Conservation (phyloP, 2,888 invertebrate species). For the Ptilodon capucinus region DNA sequence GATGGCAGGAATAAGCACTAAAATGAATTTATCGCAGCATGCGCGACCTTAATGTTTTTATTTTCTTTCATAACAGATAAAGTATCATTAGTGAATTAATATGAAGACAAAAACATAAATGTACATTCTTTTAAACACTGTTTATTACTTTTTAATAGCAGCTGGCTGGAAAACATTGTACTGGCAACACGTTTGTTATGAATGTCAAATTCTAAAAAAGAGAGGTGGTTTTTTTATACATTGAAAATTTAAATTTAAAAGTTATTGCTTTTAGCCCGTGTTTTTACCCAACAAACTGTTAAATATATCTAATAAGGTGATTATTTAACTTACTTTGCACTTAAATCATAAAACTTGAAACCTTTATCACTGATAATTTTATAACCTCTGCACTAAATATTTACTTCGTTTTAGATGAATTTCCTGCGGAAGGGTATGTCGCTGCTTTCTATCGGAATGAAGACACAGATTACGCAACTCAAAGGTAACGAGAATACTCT, state of each 20-base stretch:
- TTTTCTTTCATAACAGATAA: too few species aligned
- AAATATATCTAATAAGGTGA: background rate
- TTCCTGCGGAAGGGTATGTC: conserved; percentile 64
- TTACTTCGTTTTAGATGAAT: conserved; percentile 66
- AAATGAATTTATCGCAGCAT: too few species aligned
- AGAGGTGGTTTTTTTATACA: conserved; percentile 30
- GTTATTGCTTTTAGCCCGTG: conserved; percentile 6
- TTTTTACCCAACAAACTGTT: background rate
- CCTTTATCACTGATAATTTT: background rate
- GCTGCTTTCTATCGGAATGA: conserved; percentile 58
- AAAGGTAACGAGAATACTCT: too few species aligned
- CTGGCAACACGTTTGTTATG: conserved; percentile 12
- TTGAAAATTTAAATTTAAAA: conserved; percentile 10
- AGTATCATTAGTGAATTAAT: too few species aligned
- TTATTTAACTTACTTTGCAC: background rate
- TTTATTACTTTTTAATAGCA: too few species aligned
- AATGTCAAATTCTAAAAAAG: conserved; percentile 16
- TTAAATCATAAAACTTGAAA: background rate
- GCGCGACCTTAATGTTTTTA: too few species aligned
- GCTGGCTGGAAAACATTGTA: too few species aligned
- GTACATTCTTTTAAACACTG: too few species aligned
- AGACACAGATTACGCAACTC: conserved; percentile 52
- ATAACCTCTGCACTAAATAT: background rate
- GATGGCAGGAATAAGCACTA: background rate
- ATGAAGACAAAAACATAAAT: too few species aligned